These are phyloP conservation scores for Drosophila burlai DNA, from an alignment of 1,140 invertebrate species.

Conservation along the genomic window DNA sequence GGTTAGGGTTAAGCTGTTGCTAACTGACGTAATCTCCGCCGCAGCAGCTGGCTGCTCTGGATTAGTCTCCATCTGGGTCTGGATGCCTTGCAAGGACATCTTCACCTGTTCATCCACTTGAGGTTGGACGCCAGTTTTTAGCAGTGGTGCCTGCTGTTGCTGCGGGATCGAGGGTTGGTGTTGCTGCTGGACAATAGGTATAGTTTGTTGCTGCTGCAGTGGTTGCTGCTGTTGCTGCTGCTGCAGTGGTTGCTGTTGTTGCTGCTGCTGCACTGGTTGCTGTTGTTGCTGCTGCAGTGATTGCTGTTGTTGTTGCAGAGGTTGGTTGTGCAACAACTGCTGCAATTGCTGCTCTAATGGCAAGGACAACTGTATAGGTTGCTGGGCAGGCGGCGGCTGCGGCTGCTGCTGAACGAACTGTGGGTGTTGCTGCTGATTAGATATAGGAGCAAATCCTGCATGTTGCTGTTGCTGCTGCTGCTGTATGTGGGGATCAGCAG, in stretches of 20 bases:
- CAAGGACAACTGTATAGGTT: conserved; percentile 67
- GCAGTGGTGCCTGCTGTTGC: conserved; percentile 16
- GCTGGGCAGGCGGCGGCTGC: conserved; percentile 66
- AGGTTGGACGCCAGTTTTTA: background rate
- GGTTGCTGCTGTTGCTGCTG: conserved; percentile 17
- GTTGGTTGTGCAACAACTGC: conserved; percentile 86
- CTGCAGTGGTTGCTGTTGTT: conserved; percentile 25
- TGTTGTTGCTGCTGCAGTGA: background rate
- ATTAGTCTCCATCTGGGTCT: background rate
- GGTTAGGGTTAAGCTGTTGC: conserved; percentile 3
- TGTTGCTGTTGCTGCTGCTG: conserved; percentile 47
- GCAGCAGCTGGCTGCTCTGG: conserved; percentile 10
- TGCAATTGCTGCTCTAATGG: conserved; percentile 86
- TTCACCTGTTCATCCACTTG: conserved; percentile 24
- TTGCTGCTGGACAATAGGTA: conserved; percentile 46
- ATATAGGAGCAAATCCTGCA: conserved; percentile 74
- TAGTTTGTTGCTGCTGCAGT: background rate
- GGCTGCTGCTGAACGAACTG: conserved; percentile 78
- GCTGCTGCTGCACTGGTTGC: conserved; percentile 2
- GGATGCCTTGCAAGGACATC: conserved; percentile 13
- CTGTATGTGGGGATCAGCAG: conserved; percentile 44
- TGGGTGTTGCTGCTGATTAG: conserved; percentile 26
- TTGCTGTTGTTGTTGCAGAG: conserved; percentile 73
- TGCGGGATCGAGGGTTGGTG: conserved; percentile 59
- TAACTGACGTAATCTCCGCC: conserved; percentile 18